A percentile compares a stretch with the other conserved stretches of the same genome.
phyloP scores from a whole-genome alignment of 2,113 vertebrate genomes.

The Eonycteris spelaea region DNA sequence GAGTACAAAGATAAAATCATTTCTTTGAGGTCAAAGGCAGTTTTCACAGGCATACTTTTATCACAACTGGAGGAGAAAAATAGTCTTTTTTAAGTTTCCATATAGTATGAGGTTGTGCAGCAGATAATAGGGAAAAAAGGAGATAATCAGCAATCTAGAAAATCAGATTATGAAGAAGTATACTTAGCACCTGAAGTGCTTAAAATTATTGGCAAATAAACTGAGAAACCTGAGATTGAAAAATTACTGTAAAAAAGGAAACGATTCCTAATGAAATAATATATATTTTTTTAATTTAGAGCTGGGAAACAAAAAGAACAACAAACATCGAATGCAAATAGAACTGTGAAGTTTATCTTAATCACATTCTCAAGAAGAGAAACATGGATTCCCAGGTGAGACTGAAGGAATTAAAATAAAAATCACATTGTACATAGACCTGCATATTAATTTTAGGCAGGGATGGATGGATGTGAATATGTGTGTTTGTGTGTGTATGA shows the following conservation, averaged over 20 bases:
- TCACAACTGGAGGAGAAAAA: background rate
- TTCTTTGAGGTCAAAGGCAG: constrained; percentile 48
- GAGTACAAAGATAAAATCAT: constrained; percentile 45
- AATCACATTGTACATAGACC: background rate
- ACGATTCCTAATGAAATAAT: background rate
- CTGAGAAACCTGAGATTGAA: background rate
- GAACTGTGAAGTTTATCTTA: background rate
- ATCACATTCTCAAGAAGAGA: background rate
- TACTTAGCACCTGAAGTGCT: background rate
- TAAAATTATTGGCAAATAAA: background rate
- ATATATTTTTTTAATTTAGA: background rate
- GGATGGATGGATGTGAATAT: background rate
- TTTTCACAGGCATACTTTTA: constrained; percentile 38
- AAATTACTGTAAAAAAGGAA: background rate
- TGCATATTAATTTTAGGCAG: background rate
- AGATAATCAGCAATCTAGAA: background rate
- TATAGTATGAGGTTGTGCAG: background rate
- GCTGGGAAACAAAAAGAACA: background rate
- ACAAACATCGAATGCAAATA: background rate
- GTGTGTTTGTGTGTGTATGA: background rate
- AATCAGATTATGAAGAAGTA: background rate
- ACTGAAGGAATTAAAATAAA: background rate
- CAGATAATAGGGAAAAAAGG: background rate
- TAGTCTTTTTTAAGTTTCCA: constrained; percentile 4
- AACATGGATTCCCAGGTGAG: background rate